Evolutionary conservation across 2,113 vertebrate species (phyloP).

Genomic region (Saccopteryx leptura): DNA sequence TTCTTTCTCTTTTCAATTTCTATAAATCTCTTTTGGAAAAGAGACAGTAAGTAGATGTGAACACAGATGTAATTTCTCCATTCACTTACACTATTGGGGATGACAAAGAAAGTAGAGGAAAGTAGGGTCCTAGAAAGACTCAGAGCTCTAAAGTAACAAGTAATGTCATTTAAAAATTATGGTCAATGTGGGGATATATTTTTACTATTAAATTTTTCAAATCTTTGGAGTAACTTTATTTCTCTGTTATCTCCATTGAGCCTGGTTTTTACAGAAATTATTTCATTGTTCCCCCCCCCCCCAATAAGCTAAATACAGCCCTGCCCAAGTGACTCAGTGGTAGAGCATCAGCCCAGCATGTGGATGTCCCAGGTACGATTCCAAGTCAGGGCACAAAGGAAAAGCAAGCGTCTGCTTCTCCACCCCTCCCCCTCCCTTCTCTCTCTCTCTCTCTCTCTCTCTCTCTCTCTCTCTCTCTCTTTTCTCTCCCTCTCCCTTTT

Average conservation of each 20-base stretch:
- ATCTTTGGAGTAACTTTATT: constrained; percentile 4
- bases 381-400: too few relatives aligned
- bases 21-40: constrained; percentile 89
- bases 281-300: too few relatives aligned
- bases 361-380: too few relatives aligned
- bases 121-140: not conserved
- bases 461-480: too few relatives aligned
- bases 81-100: not conserved
- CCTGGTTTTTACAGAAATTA: not conserved
- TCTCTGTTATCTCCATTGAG: not conserved
- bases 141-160: not conserved
- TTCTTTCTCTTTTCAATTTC: constrained; percentile 88
- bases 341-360: too few relatives aligned
- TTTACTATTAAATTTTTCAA: constrained; percentile 34
- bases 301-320: too few relatives aligned
- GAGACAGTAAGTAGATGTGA: constrained; percentile 56
- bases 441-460: too few relatives aligned
- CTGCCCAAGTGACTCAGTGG: too few relatives aligned
- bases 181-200: not conserved
- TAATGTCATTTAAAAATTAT: not conserved
- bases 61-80: constrained; percentile 6
- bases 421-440: too few relatives aligned
- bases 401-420: too few relatives aligned
- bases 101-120: not conserved
- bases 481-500: too few relatives aligned